Base-by-base conservation (phyloP, 2,113 vertebrate genomes). In the Brienomyrus longianalis region DNA sequence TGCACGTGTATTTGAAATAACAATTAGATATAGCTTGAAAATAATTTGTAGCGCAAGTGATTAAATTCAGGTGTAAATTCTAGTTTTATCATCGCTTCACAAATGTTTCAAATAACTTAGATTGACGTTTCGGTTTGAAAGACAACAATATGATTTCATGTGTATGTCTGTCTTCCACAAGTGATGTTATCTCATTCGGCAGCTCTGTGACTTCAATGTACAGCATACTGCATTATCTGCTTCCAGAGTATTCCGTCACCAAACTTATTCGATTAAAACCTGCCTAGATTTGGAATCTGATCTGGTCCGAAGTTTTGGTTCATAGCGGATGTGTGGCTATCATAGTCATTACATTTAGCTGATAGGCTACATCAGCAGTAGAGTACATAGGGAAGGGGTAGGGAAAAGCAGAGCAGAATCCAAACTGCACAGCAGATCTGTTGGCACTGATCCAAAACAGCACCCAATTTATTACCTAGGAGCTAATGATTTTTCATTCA, bases 241-340 rank as follows among this genome's bases (percentile, higher is more conserved):
- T 91, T 93, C 89, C 90, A 93, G 93, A 94, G 92, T 77, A 77
- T 77, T 39, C 35, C 5, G 27, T 39, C 17, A 77, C 35, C 15
- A 77, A 77, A 77, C 5, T 77, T 93, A 92, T 95, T 95, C 94
- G 94, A 95, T 96, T 95, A 94, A 92, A 92, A 90, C 89, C 27
- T 48, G 83, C 92, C 92, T 93, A 90, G 90, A 59, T 90, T 89
- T 89, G 43, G 87, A 90, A 91, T 54, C 47, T 3, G 48, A 13
- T 27, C 84, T 8, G 50, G 4, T 27, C 27, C 5, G 50, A 27
- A 31, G 45, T 54, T 86, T 27, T 31, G 43, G 43, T 23, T 48
- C 45, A 50, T 4, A 23, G 21, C 23, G 47, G 45, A 47, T 19
- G 7, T 84, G 39, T 23, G 45, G 39, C 21, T 84, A 47, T 19